phyloP scores from a whole-genome alignment of 1,140 invertebrate species.

The Pseudomyrmex dendroicus region DNA sequence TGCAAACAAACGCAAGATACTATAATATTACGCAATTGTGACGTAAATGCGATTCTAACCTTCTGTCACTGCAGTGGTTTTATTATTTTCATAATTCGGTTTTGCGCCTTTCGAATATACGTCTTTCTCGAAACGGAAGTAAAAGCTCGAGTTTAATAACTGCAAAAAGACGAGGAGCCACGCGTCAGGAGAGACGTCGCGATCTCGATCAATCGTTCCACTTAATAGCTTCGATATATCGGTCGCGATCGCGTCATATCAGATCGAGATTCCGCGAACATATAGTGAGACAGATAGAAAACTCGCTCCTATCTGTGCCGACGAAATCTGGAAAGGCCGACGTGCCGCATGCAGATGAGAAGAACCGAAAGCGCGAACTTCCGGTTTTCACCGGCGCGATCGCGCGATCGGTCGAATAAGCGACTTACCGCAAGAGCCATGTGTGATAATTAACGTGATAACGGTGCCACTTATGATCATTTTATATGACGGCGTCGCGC shows the following conservation, averaged over 20 bases:
- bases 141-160: background rate
- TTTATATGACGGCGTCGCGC: slow-evolving; percentile 2
- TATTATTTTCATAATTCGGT: slow-evolving; percentile 23
- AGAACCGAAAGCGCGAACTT: slow-evolving; percentile 20
- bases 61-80: background rate
- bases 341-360: slow-evolving; percentile 28
- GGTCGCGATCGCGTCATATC: slow-evolving; percentile 30
- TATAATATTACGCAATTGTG: too few relatives aligned
- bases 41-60: too few relatives aligned
- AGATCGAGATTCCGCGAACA: slow-evolving; percentile 6
- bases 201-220: slow-evolving; percentile 38
- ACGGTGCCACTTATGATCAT: slow-evolving; percentile 29
- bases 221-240: slow-evolving; percentile 31
- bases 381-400: slow-evolving; percentile 42
- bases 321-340: slow-evolving; percentile 32
- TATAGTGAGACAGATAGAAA: slow-evolving; percentile 24
- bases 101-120: background rate
- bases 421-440: background rate
- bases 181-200: background rate
- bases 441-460: slow-evolving; percentile 42
- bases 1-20: too few relatives aligned
- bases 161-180: background rate
- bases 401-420: slow-evolving; percentile 1
- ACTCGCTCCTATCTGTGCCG: slow-evolving; percentile 45
- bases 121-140: slow-evolving; percentile 9